Evolutionary conservation across 2,888 invertebrate species (phyloP), one percentile per base, ranked within the genome.

Genomic region (Tipula confusa): DNA sequence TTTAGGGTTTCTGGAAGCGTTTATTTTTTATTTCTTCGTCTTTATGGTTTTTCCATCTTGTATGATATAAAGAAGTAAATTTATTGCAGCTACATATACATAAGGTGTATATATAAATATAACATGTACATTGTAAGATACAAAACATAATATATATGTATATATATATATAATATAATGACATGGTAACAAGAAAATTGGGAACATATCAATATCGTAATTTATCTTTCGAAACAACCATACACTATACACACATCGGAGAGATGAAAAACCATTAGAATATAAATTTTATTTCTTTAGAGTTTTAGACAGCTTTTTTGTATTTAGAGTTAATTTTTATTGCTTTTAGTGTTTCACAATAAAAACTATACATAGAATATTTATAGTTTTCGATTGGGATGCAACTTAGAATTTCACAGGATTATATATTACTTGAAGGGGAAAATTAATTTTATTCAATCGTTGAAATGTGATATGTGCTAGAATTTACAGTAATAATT

Each of bases 161-260:
- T n/a, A n/a, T n/a, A n/a, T n/a, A n/a, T n/a, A n/a, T n/a, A n/a
- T n/a, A n/a, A n/a, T n/a, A 43, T 43, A 43, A 43, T 43, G 43
- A 43, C 15, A 43, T 64, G 64, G 64, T 64, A 64, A 64, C 64
- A 64, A 64, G 64, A 64, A 64, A 64, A 64, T 64, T 64, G 64
- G 64, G 24, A 64, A 64, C 64, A 64, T 64, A 64, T 64, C 64
- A 64, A 24, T 64, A 64, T 64, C 64, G 9, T 24, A 64, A 7
- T 43, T 18, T 24, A 64, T 24, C 64, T 64, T 24, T 9, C 11
- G 24, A 64, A 64, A 64, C 24, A 64, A 64, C 64, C 18, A n/a
- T n/a, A 64, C 64, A 64, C 24, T 24, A 1, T 64, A 3, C 11
- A 2, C 11, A 64, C 5, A 15, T 43, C 24, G 24, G 24, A 64